Percentiles rank a stretch among this genome's conserved stretches.
Evolutionary conservation across 2,888 invertebrate species (phyloP).

Genomic region (Diaphora mendica): DNA sequence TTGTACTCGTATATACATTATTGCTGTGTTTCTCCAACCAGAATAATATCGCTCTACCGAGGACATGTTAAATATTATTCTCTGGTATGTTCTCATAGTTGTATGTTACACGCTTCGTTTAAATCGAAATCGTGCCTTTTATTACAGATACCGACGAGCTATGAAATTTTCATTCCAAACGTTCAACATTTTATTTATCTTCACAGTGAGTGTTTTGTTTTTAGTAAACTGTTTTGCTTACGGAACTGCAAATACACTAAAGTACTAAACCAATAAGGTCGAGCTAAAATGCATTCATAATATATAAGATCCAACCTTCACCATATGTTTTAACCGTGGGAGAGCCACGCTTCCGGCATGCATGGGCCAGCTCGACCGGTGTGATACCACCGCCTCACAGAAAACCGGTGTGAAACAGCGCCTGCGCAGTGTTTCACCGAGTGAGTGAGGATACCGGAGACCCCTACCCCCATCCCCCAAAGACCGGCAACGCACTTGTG

Average conservation of each 20-base stretch:
- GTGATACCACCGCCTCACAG: too few species aligned
- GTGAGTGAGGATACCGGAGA: too few species aligned
- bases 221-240: background rate
- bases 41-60: background rate
- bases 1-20: background rate
- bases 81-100: conserved; percentile 6
- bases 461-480: too few species aligned
- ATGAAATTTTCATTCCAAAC: conserved; percentile 15
- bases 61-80: conserved; percentile 15
- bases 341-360: too few species aligned
- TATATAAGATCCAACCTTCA: background rate
- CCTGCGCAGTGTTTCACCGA: too few species aligned
- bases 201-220: conserved; percentile 14
- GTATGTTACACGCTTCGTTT: conserved; percentile 13
- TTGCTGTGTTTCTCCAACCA: background rate
- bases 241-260: background rate
- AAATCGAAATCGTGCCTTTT: conserved; percentile 16
- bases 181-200: conserved; percentile 14
- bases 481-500: too few species aligned
- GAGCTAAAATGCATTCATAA: background rate
- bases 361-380: too few species aligned
- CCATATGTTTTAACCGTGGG: background rate
- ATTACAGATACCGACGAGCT: conserved; percentile 8
- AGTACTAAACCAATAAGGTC: background rate
- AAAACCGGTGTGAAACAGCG: too few species aligned